Evolutionary conservation across 2,797 vertebrate genomes (phyloP), one percentile per base, ranked within the genome.

Genomic region (Betta splendens): DNA sequence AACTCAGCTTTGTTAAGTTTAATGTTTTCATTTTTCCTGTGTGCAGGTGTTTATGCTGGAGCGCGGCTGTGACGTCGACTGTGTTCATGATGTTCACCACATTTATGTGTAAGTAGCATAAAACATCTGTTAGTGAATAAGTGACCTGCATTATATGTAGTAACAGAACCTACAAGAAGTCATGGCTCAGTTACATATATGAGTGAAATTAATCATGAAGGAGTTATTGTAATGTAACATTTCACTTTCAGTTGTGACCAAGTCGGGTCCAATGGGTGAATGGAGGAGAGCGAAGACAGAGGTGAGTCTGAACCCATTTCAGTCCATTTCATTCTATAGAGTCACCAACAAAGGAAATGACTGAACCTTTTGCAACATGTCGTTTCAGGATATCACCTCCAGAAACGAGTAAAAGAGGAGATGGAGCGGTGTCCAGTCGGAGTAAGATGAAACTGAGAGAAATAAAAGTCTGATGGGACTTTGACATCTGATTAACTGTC

Each of bases 311-410:
- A 46, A 10, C n/a, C n/a, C n/a, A n/a, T n/a, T n/a, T n/a, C n/a
- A n/a, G 22, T 18, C 9, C 2, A 7, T 23, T 9, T 0, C 0
- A 1, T 11, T 4, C 13, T 10, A 9, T 10, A 0, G 5, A n/a
- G 11, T 13, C 2, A 1, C 26, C 2, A 26, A 2, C 17, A 11
- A 2, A 31, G 44, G n/a, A 52, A 6, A 1, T 0, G 5, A 11
- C 9, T 1, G 5, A 37, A 26, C 2, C 0, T 23, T 6, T 10
- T 32, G 0, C 35, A 0, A 7, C 5, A 5, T 46, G 64, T 20
- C 48, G 39, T 57, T 63, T 26, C 71, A 93, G 92, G 91, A 90
- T 42, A 92, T 93, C 66, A 92, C 91, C 0, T 92, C 92, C 3
- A 79, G 85, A 38, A 92, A 92, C 23, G 91, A 93, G 80, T 93